Evolutionary conservation across 2,797 vertebrate species (phyloP).

Genomic region (Lacerta viridis): DNA sequence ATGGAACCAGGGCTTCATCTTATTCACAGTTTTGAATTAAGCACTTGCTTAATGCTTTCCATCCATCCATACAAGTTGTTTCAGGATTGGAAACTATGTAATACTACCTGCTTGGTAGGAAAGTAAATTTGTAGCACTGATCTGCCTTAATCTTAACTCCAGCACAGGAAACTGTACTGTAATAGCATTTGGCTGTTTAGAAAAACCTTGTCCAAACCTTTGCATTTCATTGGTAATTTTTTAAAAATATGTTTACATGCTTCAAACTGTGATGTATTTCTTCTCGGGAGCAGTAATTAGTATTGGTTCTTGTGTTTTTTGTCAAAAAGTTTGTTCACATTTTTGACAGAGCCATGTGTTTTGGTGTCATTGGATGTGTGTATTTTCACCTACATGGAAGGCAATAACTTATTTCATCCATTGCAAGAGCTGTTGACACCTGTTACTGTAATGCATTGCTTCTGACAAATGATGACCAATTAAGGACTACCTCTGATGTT

Average conservation of each 20-base stretch:
- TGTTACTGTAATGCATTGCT: neutral
- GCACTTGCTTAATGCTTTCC: neutral
- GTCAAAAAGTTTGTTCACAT: neutral
- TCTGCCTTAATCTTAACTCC: conserved; percentile 54
- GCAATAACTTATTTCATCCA: neutral
- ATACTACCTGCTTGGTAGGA: conserved; percentile 34
- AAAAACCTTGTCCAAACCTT: conserved; percentile 55
- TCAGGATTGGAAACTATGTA: conserved; percentile 15
- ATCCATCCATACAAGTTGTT: neutral
- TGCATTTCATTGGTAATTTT: conserved; percentile 32
- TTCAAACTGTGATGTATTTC: conserved; percentile 17
- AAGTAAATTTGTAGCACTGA: conserved; percentile 57
- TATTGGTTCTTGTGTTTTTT: neutral
- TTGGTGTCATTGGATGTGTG: neutral
- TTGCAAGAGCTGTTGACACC: neutral
- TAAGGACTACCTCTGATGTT: neutral
- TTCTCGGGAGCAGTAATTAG: neutral
- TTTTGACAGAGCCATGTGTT: neutral
- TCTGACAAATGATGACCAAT: neutral
- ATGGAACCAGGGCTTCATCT: conserved; percentile 1
- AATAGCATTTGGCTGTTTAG: conserved; percentile 34
- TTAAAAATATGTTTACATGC: conserved; percentile 42
- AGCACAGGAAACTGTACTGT: conserved; percentile 61
- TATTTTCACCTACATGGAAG: neutral
- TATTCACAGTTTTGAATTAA: neutral